Evolutionary conservation across 2,797 vertebrate species (phyloP), one percentile per base, ranked within the genome.

Genomic region (Ciconia nigra): DNA sequence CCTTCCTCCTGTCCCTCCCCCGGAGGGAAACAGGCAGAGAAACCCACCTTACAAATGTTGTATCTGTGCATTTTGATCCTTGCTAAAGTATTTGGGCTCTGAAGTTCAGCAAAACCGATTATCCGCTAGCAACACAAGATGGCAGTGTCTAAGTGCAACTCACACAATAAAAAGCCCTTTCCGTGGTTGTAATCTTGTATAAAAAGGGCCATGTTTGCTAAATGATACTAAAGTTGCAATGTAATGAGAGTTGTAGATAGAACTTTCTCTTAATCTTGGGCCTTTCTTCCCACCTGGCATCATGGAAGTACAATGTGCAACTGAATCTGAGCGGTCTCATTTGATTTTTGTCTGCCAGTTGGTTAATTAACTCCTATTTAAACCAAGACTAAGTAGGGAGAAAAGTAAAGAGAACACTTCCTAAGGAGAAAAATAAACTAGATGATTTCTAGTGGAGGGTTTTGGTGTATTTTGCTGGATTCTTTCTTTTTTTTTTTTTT

Each of bases 141-240:
- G 98, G 98, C 97, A 98, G 89, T 98, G 91, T 98, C 82, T 80
- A 88, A 96, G 69, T 93, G n/a, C 57, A 79, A 15, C 72, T 96
- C 19, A 7, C 24, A 42, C 70, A 26, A 57, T 21, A 37, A 71
- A 83, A 83, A 69, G 2, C 18, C 4, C 5, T 77, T 51, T 66
- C 21, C 0, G 0, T 44, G 25, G 17, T 65, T 78, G 39, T 25
- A 39, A 28, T 67, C 21, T 31, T 15, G 2, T 42, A 26, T 29
- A 31, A 49, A 54, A 86, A 14, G 17, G 14, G 5, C 52, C 13
- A 1, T 1, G 0, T 91, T 85, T 90, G 16, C 37, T 81, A 47
- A 63, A 29, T 8, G 18, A 33, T 41, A 54, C 26, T 47, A 0
- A 57, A 58, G 25, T 83, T 73, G 17, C 37, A 25, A 61, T 17